Base-by-base conservation (phyloP, 2,113 vertebrate genomes). In the Copsychus sechellarum region DNA sequence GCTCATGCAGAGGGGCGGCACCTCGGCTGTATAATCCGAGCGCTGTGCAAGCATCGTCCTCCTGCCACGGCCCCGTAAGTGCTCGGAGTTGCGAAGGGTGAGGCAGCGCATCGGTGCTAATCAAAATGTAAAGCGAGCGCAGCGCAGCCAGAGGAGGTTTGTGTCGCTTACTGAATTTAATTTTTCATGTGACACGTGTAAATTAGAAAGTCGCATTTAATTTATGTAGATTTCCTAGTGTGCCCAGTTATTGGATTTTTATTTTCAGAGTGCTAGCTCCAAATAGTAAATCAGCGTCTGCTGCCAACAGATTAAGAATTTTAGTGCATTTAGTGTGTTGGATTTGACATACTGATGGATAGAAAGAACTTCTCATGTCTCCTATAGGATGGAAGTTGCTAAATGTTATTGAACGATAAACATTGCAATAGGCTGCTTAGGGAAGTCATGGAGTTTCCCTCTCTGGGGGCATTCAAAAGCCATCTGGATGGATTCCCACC, bases 31-130 rank as follows among this genome's bases (percentile, higher is more conserved):
- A 42, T 9, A 2, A 33, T 2, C 2, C 14, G 12, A 34, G 26
- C 38, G 28, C 24, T 26, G 25, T 6, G 0, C 14, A 0, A 36
- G 50, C 57, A 14, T 23, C 50, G 0, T 1, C 28, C 2, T 45
- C 21, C 28, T 50, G 42, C 3, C 1, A 0, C 22, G 29, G 47
- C 36, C 21, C 33, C 16, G 0, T 2, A 2, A 20, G 5, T 2
- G 22, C 33, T 23, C 5, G 1, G 43, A 33, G 12, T 5, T 24
- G 24, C 5, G 65, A 28, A 22, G 34, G 16, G 22, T 9, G 43
- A 74, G 40, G 42, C 12, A 10, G 18, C 1, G 4, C 38, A 6
- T 6, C 12, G 57, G 8, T 15, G 26, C 53, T 51, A 16, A 26
- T 60, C 43, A 3, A 13, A 81, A 29, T 6, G 9, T 5, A 20